Conservation (phyloP, 2,888 invertebrate genomes). For the Empis stercorea region DNA sequence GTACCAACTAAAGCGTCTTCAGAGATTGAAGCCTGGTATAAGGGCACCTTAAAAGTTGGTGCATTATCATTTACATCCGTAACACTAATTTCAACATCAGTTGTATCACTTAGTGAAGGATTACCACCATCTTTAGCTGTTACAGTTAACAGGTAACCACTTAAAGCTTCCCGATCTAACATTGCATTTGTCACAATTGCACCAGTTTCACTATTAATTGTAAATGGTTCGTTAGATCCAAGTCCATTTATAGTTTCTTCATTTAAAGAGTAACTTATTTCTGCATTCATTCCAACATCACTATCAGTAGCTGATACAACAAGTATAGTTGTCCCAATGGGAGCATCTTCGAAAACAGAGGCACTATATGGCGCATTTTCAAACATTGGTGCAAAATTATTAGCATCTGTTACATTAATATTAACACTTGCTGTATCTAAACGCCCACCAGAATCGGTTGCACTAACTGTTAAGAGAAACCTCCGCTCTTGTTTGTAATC, state of each 20-base stretch:
- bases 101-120: slow-evolving; percentile 83
- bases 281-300: slow-evolving; percentile 90
- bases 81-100: slow-evolving; percentile 89
- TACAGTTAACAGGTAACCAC: slow-evolving; percentile 76
- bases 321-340: slow-evolving; percentile 80
- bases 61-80: slow-evolving; percentile 94
- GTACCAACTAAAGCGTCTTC: slow-evolving; percentile 79
- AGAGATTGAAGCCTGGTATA: slow-evolving; percentile 69
- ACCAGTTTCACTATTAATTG: slow-evolving; percentile 86
- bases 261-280: slow-evolving; percentile 64
- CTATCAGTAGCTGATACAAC: slow-evolving; percentile 87
- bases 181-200: slow-evolving; percentile 76
- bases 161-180: slow-evolving; percentile 73
- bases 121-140: slow-evolving; percentile 87
- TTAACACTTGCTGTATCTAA: slow-evolving; percentile 81
- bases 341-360: slow-evolving; percentile 84
- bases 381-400: slow-evolving; percentile 86
- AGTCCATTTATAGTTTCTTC: slow-evolving; percentile 47
- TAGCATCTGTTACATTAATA: slow-evolving; percentile 88
- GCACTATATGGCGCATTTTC: slow-evolving; percentile 87
- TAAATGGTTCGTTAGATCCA: slow-evolving; percentile 57
- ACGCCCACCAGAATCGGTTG: slow-evolving; percentile 79
- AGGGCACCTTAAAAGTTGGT: slow-evolving; percentile 69
- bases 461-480: slow-evolving; percentile 74
- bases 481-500: slow-evolving; percentile 87